Evolutionary conservation across 1,140 invertebrate species (phyloP).

Genomic region (Hermetia illucens): DNA sequence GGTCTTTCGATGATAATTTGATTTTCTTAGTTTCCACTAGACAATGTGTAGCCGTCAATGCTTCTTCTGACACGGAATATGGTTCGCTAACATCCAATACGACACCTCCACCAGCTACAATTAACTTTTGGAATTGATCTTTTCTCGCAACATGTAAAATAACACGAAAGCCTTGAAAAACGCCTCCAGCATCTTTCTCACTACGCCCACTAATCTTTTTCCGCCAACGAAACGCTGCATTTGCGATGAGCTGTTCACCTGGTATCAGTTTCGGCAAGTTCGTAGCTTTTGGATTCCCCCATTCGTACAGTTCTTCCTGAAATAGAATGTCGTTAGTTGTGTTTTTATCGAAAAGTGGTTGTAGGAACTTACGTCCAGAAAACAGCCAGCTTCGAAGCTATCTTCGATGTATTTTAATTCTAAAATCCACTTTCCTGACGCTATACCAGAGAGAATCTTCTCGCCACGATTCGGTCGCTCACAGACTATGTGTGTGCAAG

Average conservation of each 20-base stretch:
- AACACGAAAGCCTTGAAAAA: constrained; percentile 52
- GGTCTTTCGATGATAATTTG: constrained; percentile 12
- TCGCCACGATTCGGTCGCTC: constrained; percentile 61
- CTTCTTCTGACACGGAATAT: constrained; percentile 4
- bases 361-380: constrained; percentile 45
- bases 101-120: constrained; percentile 54
- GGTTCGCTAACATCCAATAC: constrained; percentile 37
- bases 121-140: constrained; percentile 47
- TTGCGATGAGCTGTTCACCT: constrained; percentile 36
- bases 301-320: constrained; percentile 64
- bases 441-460: constrained; percentile 69
- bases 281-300: constrained; percentile 49
- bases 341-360: neutral
- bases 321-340: constrained; percentile 7
- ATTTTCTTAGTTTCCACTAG: constrained; percentile 21
- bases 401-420: constrained; percentile 60
- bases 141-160: constrained; percentile 51
- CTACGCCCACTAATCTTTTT: constrained; percentile 25
- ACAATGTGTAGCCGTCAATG: constrained; percentile 17
- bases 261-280: constrained; percentile 32
- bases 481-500: constrained; percentile 65
- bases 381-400: constrained; percentile 43
- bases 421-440: constrained; percentile 76
- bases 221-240: constrained; percentile 51
- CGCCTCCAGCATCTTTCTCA: constrained; percentile 30